These are phyloP conservation scores for Pachyrhynchus sulphureomaculatus DNA, from an alignment of 1,140 invertebrate species.

Conservation along the genomic window DNA sequence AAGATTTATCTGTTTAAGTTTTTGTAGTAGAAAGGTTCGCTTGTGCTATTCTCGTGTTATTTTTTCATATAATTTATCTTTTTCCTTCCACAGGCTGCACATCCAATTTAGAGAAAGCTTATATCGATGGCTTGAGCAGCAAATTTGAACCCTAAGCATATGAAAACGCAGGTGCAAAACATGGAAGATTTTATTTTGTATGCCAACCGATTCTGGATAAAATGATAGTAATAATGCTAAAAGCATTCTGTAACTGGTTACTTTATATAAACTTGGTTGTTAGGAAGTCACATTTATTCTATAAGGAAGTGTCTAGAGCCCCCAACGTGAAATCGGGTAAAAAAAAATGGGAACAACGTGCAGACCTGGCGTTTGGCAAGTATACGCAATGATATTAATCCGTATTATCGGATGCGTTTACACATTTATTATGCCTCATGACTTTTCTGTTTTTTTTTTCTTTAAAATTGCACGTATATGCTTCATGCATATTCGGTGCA, in stretches of 20 bases:
- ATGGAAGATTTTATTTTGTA: conserved; percentile 29
- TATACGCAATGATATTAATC: too few relatives aligned
- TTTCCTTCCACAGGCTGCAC: conserved; percentile 27
- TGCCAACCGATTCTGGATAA: conserved; percentile 17
- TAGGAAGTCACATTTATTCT: too few relatives aligned
- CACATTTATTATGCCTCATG: too few relatives aligned
- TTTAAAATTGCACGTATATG: too few relatives aligned
- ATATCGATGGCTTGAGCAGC: conserved; percentile 25
- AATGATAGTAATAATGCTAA: conserved; percentile 30
- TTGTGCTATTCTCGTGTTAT: conserved; percentile 14
- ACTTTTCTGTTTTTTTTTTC: too few relatives aligned
- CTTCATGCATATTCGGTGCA: too few relatives aligned
- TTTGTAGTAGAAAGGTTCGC: conserved; percentile 12
- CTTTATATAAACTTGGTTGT: neutral
- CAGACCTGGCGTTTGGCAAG: too few relatives aligned
- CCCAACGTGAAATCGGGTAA: too few relatives aligned
- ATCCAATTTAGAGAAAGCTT: conserved; percentile 32
- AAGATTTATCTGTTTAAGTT: conserved; percentile 32
- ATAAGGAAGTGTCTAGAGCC: neutral
- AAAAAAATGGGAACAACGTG: too few relatives aligned
- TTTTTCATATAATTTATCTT: conserved; percentile 32
- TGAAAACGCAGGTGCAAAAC: conserved; percentile 33
- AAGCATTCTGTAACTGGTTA: conserved; percentile 18
- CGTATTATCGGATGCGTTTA: too few relatives aligned
- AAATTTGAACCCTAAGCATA: conserved; percentile 28